Evolutionary conservation across 2,113 vertebrate genomes (phyloP).

Genomic region (Circaetus gallicus): DNA sequence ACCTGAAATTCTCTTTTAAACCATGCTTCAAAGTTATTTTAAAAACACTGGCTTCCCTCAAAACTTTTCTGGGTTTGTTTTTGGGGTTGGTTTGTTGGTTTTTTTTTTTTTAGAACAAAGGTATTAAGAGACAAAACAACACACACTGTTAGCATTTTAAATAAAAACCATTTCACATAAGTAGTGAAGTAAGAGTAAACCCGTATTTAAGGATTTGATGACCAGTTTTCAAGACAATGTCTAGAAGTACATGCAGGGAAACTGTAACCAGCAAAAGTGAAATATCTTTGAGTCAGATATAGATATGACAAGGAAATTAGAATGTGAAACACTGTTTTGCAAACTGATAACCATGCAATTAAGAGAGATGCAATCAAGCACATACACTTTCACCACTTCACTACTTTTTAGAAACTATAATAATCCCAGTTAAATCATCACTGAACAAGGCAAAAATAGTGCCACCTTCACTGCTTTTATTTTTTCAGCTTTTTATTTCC

Average conservation of each 20-base stretch:
- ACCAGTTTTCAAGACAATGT: not conserved
- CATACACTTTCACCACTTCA: constrained; percentile 16
- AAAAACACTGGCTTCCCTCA: not conserved
- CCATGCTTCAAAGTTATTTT: not conserved
- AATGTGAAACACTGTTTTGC: not conserved
- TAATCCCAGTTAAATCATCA: not conserved
- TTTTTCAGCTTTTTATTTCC: not conserved
- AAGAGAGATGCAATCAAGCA: constrained; percentile 53
- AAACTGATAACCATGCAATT: constrained; percentile 12
- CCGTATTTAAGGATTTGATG: not conserved
- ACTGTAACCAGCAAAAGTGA: not conserved
- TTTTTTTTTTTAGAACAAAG: not conserved
- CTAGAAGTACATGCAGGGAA: constrained; percentile 9
- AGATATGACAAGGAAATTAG: not conserved
- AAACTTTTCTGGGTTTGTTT: not conserved
- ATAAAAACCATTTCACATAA: not conserved
- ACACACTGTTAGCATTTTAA: not conserved
- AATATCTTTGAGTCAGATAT: not conserved
- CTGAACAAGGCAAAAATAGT: not conserved
- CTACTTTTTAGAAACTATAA: not conserved
- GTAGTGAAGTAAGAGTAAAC: not conserved
- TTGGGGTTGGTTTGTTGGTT: too few species aligned
- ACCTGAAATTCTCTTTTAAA: not conserved
- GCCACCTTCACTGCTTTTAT: not conserved
- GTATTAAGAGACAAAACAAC: not conserved